These are phyloP conservation scores for Takifugu rubripes DNA, from an alignment of 2,797 vertebrate species.

Conservation along the genomic window DNA sequence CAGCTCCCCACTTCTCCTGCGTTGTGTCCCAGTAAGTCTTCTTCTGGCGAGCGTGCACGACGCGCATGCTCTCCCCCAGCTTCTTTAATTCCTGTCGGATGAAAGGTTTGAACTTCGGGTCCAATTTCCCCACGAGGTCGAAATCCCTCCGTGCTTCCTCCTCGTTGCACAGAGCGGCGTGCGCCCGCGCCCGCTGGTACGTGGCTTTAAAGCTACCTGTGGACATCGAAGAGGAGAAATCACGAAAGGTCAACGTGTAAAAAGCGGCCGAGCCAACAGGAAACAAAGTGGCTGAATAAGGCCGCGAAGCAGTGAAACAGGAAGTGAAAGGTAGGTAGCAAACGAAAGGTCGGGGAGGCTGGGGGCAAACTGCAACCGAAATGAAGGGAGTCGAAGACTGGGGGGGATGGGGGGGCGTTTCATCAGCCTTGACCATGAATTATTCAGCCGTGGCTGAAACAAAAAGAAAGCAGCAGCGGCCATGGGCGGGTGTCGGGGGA, in stretches of 20 bases:
- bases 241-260: neutral
- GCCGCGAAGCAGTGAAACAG: constrained; percentile 5
- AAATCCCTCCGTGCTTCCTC: constrained; percentile 69
- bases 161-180: constrained; percentile 67
- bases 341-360: neutral
- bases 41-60: constrained; percentile 50
- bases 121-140: constrained; percentile 58
- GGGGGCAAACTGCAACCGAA: constrained; percentile 20
- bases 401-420: constrained; percentile 42
- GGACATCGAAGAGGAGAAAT: constrained; percentile 1
- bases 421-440: constrained; percentile 59
- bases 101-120: constrained; percentile 68
- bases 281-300: neutral
- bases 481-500: constrained; percentile 41
- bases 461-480: constrained; percentile 56
- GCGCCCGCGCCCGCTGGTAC: constrained; percentile 75
- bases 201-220: constrained; percentile 75
- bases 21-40: constrained; percentile 72
- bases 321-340: constrained; percentile 8
- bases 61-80: constrained; percentile 58
- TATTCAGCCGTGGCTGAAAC: constrained; percentile 59
- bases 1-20: constrained; percentile 65
- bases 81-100: constrained; percentile 69
- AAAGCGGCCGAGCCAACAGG: neutral
- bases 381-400: constrained; percentile 25